Percentiles rank a stretch among this genome's conserved stretches.
Evolutionary conservation across 2,888 invertebrate genomes (phyloP).

Genomic region (Amiota minor): DNA sequence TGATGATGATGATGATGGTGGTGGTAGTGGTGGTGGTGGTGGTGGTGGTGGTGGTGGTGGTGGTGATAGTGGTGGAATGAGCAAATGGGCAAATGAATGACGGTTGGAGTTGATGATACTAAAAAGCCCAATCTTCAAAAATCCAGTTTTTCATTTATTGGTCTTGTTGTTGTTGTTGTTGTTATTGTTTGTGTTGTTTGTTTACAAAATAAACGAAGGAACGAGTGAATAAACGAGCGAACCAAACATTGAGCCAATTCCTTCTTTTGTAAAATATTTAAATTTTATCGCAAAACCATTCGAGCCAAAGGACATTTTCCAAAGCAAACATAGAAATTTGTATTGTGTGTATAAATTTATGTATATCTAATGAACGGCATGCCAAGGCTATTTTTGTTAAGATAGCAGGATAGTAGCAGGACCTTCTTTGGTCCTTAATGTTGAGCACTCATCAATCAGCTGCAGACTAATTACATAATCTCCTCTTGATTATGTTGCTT

Average conservation of each 20-base stretch:
- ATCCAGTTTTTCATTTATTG: slow-evolving; percentile 6
- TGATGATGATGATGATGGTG: background rate
- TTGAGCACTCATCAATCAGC: slow-evolving; percentile 72
- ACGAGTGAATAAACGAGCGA: no score
- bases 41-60: background rate
- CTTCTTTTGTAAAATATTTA: slow-evolving; percentile 54
- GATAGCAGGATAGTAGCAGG: background rate
- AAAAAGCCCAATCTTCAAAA: slow-evolving; percentile 2
- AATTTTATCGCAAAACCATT: slow-evolving; percentile 61
- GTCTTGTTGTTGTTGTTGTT: background rate
- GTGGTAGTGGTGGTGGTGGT: slow-evolving; percentile 47
- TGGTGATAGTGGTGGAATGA: slow-evolving; percentile 29
- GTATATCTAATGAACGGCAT: no score
- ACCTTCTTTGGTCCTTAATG: slow-evolving; percentile 44
- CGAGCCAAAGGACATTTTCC: slow-evolving; percentile 33
- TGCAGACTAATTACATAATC: slow-evolving; percentile 74
- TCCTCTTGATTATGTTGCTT: slow-evolving; percentile 71
- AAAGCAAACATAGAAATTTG: slow-evolving; percentile 19
- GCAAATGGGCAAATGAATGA: slow-evolving; percentile 24
- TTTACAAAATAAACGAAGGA: slow-evolving; percentile 2
- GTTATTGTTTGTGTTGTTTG: background rate
- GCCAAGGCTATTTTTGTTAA: background rate
- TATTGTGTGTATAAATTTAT: no score
- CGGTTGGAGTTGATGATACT: slow-evolving; percentile 26
- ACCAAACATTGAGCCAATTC: slow-evolving; percentile 1